Conservation (phyloP, 2,113 vertebrate species). For the rat (Rattus norvegicus) region DNA sequence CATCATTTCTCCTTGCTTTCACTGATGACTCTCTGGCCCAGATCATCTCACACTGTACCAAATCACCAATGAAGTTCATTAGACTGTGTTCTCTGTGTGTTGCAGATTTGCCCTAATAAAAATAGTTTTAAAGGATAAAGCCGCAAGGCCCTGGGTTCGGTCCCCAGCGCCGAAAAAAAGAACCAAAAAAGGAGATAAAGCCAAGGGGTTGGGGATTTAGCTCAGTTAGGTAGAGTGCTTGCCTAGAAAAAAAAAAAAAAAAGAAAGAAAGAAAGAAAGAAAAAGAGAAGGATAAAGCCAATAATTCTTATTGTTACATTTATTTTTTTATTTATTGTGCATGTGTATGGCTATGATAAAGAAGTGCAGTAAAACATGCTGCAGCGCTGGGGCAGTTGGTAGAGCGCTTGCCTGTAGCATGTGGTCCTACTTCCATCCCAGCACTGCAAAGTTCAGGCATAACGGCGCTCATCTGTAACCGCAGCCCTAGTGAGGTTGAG, state of each 20-base stretch:
- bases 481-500: background rate
- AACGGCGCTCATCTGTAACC: background rate
- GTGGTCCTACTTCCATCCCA: background rate
- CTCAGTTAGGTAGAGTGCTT: too few relatives aligned
- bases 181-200: too few relatives aligned
- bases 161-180: too few relatives aligned
- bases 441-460: background rate
- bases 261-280: too few relatives aligned
- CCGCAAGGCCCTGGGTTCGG: too few relatives aligned
- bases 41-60: too few relatives aligned
- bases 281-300: background rate
- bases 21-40: too few relatives aligned
- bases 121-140: background rate
- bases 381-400: background rate
- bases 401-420: background rate
- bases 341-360: background rate
- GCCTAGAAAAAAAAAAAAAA: too few relatives aligned
- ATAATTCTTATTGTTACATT: background rate
- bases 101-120: background rate
- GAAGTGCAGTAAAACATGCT: background rate
- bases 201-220: too few relatives aligned
- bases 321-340: background rate
- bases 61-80: background rate
- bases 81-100: background rate
- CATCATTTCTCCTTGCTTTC: too few relatives aligned